These are phyloP conservation scores for Atta cephalotes DNA, from an alignment of 1,140 invertebrate species.

Conservation along the genomic window DNA sequence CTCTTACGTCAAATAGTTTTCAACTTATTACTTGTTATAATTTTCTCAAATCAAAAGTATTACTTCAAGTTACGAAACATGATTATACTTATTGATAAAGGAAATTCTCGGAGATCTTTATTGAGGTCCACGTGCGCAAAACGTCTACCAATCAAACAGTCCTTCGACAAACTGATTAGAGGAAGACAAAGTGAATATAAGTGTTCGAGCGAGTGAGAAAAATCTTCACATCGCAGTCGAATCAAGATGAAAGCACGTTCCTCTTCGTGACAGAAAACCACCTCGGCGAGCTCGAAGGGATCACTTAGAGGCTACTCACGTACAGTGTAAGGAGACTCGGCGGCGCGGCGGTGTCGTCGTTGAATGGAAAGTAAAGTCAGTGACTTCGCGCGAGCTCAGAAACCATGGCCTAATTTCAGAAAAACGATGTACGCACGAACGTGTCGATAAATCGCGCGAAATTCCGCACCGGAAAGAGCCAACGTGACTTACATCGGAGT, in stretches of 20 bases:
- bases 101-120: slow-evolving; percentile 24
- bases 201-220: neutral
- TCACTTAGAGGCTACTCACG: slow-evolving; percentile 59
- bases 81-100: slow-evolving; percentile 25
- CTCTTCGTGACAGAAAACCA: slow-evolving; percentile 12
- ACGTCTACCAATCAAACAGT: neutral
- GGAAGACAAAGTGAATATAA: neutral
- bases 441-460: slow-evolving; percentile 33
- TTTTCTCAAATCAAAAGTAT: slow-evolving; percentile 13
- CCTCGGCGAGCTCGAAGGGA: slow-evolving; percentile 38
- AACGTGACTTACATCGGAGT: slow-evolving; percentile 3
- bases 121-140: neutral
- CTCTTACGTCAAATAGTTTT: neutral
- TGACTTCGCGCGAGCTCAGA: slow-evolving; percentile 32
- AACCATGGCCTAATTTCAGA: slow-evolving; percentile 74
- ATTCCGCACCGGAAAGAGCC: slow-evolving; percentile 18
- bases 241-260: slow-evolving; percentile 15
- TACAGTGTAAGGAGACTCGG: slow-evolving; percentile 35
- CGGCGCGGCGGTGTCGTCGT: slow-evolving; percentile 21
- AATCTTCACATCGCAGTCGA: neutral
- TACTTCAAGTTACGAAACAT: neutral
- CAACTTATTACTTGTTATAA: neutral
- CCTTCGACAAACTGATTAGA: neutral
- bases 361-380: slow-evolving; percentile 75
- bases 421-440: slow-evolving; percentile 41